phyloP scores from a whole-genome alignment of 2,797 vertebrate species.

The Carcharodon carcharias region DNA sequence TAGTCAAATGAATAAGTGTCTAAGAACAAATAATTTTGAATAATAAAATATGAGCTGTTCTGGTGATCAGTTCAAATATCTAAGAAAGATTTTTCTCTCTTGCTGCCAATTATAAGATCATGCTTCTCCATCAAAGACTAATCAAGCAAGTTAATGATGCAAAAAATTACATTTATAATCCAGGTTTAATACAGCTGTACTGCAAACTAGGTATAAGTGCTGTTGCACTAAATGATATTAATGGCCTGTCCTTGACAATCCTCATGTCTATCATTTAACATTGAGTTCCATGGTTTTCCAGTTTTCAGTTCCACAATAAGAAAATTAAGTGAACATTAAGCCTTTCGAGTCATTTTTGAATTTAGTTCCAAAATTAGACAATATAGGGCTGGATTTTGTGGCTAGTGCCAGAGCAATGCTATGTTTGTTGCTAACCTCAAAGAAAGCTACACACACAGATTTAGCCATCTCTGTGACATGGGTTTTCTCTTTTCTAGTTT shows the following conservation, averaged over 20 bases:
- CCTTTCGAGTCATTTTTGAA: background rate
- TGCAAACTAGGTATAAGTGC: conserved; percentile 64
- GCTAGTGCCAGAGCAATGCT: background rate
- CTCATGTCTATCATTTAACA: conserved; percentile 77
- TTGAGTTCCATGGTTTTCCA: conserved; percentile 54
- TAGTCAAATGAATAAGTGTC: background rate
- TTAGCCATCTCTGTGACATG: background rate
- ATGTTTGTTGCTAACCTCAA: background rate
- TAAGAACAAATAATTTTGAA: background rate
- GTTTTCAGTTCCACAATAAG: background rate
- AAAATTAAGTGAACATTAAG: background rate
- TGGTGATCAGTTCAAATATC: conserved; percentile 36
- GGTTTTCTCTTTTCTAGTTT: background rate
- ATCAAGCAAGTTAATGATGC: conserved; percentile 67
- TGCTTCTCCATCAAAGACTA: conserved; percentile 63
- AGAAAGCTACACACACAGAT: background rate
- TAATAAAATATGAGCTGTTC: background rate
- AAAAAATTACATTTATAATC: conserved; percentile 70
- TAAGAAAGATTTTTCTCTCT: conserved; percentile 48
- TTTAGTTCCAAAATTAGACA: background rate
- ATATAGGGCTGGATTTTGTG: background rate
- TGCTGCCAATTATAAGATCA: conserved; percentile 47
- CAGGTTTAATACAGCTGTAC: conserved; percentile 68
- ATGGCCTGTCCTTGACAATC: conserved; percentile 86
- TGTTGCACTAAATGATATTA: conserved; percentile 90